Conservation (phyloP, 2,888 invertebrate genomes). For the Dorcus parallelipipedus region DNA sequence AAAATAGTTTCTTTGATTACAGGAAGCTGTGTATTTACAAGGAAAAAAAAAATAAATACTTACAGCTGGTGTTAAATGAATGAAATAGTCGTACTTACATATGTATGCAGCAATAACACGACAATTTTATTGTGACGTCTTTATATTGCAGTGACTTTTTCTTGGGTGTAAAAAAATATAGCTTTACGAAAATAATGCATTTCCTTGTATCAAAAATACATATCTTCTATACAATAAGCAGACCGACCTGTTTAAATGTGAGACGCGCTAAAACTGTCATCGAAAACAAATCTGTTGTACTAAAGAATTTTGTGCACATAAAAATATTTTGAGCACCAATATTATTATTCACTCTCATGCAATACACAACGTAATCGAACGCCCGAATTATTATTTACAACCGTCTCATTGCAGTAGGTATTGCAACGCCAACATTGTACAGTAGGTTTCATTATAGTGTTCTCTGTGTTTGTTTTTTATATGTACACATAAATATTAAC, state of each 20-base stretch:
- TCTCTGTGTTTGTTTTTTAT: conserved; percentile 13
- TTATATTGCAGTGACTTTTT: no score
- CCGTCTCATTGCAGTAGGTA: conserved; percentile 17
- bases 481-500: conserved; percentile 22
- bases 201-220: no score
- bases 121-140: no score
- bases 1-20: not conserved
- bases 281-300: no score
- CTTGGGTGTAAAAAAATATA: no score
- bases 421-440: conserved; percentile 34
- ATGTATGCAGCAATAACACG: no score
- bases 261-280: no score
- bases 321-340: conserved; percentile 43
- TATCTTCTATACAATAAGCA: no score
- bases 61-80: no score
- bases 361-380: conserved; percentile 31
- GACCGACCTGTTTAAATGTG: no score
- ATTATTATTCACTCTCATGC: conserved; percentile 29
- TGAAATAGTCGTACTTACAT: no score
- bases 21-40: not conserved
- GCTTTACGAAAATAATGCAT: no score
- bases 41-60: not conserved
- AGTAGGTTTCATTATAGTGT: conserved; percentile 28
- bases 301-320: conserved; percentile 9
- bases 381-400: conserved; percentile 15